These are phyloP conservation scores for Corbicula japonica DNA, from an alignment of 2,888 invertebrate species.

Conservation along the genomic window DNA sequence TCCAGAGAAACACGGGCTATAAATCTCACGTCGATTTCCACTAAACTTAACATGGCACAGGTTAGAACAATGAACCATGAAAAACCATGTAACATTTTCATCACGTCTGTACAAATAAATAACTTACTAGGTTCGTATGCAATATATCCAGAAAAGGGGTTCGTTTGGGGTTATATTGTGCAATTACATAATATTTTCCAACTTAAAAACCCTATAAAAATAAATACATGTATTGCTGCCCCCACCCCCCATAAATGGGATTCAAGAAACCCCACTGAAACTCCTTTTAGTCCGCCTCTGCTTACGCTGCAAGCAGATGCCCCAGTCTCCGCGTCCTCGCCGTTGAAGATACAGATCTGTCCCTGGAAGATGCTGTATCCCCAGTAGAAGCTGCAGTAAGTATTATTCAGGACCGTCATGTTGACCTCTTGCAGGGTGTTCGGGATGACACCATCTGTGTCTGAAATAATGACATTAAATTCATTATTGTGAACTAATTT, in stretches of 20 bases:
- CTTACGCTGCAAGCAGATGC: conserved; percentile 67
- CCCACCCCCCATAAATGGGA: no score
- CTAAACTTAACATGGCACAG: no score
- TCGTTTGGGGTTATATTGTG: background rate
- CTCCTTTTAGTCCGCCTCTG: no score
- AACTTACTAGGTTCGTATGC: no score
- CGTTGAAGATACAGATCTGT: conserved; percentile 65
- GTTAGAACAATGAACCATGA: no score
- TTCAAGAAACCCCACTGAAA: no score
- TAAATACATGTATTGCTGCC: background rate
- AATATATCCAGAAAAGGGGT: no score
- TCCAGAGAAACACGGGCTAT: no score
- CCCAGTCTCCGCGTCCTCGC: conserved; percentile 34
- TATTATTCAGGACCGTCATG: conserved; percentile 57
- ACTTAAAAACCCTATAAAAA: background rate
- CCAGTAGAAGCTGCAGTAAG: conserved; percentile 54
- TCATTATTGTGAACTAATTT: background rate
- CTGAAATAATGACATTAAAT: conserved; percentile 21
- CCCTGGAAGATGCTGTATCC: conserved; percentile 51
- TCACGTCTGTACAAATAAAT: no score
- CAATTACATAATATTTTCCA: background rate
- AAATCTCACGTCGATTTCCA: no score
- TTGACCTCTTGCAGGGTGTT: conserved; percentile 52
- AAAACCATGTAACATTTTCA: no score
- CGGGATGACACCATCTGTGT: conserved; percentile 15